phyloP scores from a whole-genome alignment of 2,888 invertebrate species.

The Caradrina clavipalpis region DNA sequence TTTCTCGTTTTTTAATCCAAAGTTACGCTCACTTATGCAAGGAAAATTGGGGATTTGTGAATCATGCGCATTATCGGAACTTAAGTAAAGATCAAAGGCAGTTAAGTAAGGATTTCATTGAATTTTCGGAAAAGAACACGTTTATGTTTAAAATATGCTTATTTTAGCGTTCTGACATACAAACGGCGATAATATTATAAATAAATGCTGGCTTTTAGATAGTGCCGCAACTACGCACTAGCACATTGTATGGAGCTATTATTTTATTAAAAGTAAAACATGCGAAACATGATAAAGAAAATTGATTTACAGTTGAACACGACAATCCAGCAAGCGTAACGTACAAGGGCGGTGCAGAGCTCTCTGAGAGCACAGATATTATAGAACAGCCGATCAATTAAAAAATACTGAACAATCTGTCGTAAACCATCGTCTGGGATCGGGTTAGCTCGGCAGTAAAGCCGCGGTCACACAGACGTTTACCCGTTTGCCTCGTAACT shows the following conservation, averaged over 20 bases:
- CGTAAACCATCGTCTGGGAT: slow-evolving; percentile 76
- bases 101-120: slow-evolving; percentile 57
- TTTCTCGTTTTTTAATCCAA: slow-evolving; percentile 56
- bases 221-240: background rate
- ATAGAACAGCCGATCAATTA: slow-evolving; percentile 70
- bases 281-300: slow-evolving; percentile 21
- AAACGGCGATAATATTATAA: background rate
- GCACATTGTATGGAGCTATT: slow-evolving; percentile 2
- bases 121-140: slow-evolving; percentile 36
- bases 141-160: slow-evolving; percentile 42
- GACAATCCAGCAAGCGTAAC: slow-evolving; percentile 17
- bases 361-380: slow-evolving; percentile 50
- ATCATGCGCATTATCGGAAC: slow-evolving; percentile 50
- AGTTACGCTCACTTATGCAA: slow-evolving; percentile 53
- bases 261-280: slow-evolving; percentile 8
- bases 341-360: slow-evolving; percentile 13
- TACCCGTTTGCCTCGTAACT: slow-evolving; percentile 84
- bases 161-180: slow-evolving; percentile 32
- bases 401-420: slow-evolving; percentile 75
- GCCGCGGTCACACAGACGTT: slow-evolving; percentile 79
- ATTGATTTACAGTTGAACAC: slow-evolving; percentile 28
- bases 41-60: slow-evolving; percentile 50
- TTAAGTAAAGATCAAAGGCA: slow-evolving; percentile 48
- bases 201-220: slow-evolving; percentile 10
- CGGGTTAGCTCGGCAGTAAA: slow-evolving; percentile 72